Evolutionary conservation across 2,113 vertebrate species (phyloP), one percentile per base, ranked within the genome.

Genomic region (Planiliza haematocheilus): DNA sequence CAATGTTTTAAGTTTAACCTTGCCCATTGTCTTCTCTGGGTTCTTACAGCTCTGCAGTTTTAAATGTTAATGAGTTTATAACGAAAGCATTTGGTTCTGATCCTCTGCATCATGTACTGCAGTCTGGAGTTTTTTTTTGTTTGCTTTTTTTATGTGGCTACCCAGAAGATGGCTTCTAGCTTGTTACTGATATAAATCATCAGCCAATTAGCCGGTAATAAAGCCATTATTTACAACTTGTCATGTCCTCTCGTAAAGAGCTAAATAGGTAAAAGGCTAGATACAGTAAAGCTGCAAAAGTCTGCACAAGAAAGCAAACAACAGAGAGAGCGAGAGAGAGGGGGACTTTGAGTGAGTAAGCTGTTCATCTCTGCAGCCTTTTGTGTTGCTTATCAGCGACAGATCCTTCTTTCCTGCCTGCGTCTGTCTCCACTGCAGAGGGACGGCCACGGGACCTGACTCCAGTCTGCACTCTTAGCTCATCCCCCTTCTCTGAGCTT

Each of bases 401-500:
- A 45, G 68, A 58, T 80, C 57, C 64, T 50, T 82, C 62, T 80
- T 80, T 76, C 43, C 62, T 7, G 45, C 58, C 63, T 70, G 77
- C 21, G 8, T 70, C 62, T 62, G 66, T 66, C 68, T 82, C 20
- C 42, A 14, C 45, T 49, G 12, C 55, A 71, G 55, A 16, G 80
- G 64, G 45, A 58, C 11, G 10, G 43, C 62, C 48, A 45, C 6
- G 20, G 55, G 75, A 53, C 70, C 68, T 14, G 59, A 34, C 78
- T 81, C 68, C 68, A 63, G 30, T 38, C 79, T 51, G 71, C 72
- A 77, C 18, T 70, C 55, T 71, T 61, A 51, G 53, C 77, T 62
- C 53, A 64, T 59, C 57, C 38, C 39, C 45, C 77, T 70, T 37
- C 38, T 84, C 68, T 60, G 21, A 77, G 75, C 67, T 72, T 50